phyloP scores from a whole-genome alignment of 2,888 invertebrate genomes.

The Meganola albula region DNA sequence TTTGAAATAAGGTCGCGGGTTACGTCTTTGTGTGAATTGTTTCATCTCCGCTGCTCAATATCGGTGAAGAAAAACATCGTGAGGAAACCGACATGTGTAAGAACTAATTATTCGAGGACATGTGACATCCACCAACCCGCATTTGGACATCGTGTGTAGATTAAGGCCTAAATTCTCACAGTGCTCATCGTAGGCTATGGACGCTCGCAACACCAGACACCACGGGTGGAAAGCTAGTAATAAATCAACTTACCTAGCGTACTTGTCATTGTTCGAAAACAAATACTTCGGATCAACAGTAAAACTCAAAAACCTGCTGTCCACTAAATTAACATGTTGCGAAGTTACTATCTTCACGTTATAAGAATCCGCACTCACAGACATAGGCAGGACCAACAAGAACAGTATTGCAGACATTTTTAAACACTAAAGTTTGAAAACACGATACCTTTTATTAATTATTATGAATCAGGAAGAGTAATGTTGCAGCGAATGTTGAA shows the following conservation, averaged over 20 bases:
- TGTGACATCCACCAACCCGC: no score
- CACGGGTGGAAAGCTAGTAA: no score
- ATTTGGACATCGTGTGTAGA: no score
- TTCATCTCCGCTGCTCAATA: no score
- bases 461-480: constrained; percentile 23
- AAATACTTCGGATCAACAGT: constrained; percentile 83
- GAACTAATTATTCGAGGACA: no score
- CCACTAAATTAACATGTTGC: constrained; percentile 80
- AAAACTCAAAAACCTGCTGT: constrained; percentile 84
- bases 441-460: constrained; percentile 32
- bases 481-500: constrained; percentile 25
- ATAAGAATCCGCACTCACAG: constrained; percentile 57
- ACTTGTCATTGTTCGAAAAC: constrained; percentile 52
- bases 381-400: constrained; percentile 13
- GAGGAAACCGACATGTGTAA: no score
- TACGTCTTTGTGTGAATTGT: no score
- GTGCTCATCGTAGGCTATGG: no score
- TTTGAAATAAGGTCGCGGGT: no score
- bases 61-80: no score
- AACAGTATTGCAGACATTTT: constrained; percentile 19
- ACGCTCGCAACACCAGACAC: no score
- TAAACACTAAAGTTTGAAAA: constrained; percentile 4
- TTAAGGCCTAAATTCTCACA: no score
- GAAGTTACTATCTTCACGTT: constrained; percentile 78
- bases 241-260: constrained; percentile 46